These are phyloP conservation scores for Prietella phreatophila DNA, from an alignment of 2,113 vertebrate species.

Conservation along the genomic window DNA sequence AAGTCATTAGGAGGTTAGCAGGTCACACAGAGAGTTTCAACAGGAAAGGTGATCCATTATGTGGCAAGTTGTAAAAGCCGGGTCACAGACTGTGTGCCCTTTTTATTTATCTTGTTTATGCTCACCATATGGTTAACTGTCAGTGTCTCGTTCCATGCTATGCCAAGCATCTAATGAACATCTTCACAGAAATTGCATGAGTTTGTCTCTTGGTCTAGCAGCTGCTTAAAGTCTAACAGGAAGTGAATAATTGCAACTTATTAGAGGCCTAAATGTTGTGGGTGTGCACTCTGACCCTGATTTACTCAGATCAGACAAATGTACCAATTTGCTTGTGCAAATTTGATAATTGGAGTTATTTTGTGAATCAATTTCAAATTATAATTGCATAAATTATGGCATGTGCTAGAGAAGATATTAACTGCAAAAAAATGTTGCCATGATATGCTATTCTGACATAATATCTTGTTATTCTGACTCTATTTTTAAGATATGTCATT, in stretches of 20 bases:
- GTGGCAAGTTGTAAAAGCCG: slow-evolving; percentile 49
- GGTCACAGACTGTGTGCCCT: slow-evolving; percentile 21
- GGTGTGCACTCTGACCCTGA: background rate
- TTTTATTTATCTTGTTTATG: slow-evolving; percentile 28
- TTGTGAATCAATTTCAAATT: background rate
- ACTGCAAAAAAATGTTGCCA: background rate
- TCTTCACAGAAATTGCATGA: background rate
- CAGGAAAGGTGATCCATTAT: slow-evolving; percentile 53
- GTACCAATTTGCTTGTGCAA: background rate
- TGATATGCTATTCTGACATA: background rate
- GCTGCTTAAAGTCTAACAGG: background rate
- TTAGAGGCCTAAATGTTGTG: background rate
- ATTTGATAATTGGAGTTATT: background rate
- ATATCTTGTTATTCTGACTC: background rate
- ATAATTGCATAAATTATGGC: background rate
- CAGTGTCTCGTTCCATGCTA: background rate
- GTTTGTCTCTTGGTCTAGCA: background rate
- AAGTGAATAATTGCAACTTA: background rate
- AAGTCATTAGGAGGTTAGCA: background rate
- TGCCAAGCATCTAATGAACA: background rate
- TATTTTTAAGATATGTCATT: background rate
- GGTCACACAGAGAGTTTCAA: slow-evolving; percentile 8
- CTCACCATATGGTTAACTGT: slow-evolving; percentile 6
- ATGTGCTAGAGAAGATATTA: background rate
- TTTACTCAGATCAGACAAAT: background rate